Evolutionary conservation across 2,888 invertebrate genomes (phyloP).

Genomic region (Helleia helle): DNA sequence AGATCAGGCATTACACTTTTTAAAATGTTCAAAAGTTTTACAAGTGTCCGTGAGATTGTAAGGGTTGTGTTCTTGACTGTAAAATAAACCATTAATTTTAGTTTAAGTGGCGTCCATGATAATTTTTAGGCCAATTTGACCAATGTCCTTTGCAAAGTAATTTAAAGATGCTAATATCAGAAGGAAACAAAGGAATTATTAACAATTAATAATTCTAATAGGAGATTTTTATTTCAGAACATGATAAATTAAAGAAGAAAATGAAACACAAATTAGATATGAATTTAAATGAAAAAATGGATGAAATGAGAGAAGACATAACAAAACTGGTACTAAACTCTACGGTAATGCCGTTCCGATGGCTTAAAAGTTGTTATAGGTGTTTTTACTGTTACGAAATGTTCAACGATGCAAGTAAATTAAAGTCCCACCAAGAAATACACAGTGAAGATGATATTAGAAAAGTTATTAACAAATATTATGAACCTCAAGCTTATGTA

Average conservation of each 20-base stretch:
- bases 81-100: too few species aligned
- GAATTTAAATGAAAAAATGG: too few species aligned
- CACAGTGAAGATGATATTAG: constrained; percentile 22
- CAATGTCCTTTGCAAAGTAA: too few species aligned
- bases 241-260: constrained; percentile 4
- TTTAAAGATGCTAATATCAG: too few species aligned
- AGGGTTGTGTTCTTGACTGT: too few species aligned
- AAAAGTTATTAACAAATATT: constrained; percentile 26
- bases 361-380: constrained; percentile 29
- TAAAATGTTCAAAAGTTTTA: too few species aligned
- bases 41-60: too few species aligned
- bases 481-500: constrained; percentile 25
- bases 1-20: too few species aligned
- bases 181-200: neutral
- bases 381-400: constrained; percentile 37
- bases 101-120: too few species aligned
- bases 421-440: constrained; percentile 27
- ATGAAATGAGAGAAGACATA: constrained; percentile 29
- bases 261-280: constrained; percentile 8
- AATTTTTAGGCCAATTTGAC: too few species aligned
- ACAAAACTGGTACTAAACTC: constrained; percentile 30
- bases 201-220: constrained; percentile 9
- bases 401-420: constrained; percentile 25
- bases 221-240: constrained; percentile 21
- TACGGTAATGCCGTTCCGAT: constrained; percentile 32